These are phyloP conservation scores for Silurus lanzhouensis DNA, from an alignment of 2,797 vertebrate species.

Conservation along the genomic window DNA sequence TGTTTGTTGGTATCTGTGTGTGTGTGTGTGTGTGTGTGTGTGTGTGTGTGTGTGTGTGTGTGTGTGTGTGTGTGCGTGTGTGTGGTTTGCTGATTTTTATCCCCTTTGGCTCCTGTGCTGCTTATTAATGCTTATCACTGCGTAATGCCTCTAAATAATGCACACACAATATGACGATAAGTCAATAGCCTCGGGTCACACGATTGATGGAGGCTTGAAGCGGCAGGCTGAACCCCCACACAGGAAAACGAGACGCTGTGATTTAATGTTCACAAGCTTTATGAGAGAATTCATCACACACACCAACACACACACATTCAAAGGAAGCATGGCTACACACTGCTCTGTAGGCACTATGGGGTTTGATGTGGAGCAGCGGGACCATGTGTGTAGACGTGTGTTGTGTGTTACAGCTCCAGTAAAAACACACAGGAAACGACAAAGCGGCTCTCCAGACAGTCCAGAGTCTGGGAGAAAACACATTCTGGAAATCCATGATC, in stretches of 20 bases:
- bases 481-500: background rate
- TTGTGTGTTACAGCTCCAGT: background rate
- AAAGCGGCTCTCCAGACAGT: background rate
- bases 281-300: conserved; percentile 62
- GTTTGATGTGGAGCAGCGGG: background rate
- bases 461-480: background rate
- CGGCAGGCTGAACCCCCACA: conserved; percentile 58
- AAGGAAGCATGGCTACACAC: background rate
- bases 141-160: conserved; percentile 73
- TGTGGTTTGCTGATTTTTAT: conserved; percentile 40
- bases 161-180: conserved; percentile 76
- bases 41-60: conserved; percentile 13
- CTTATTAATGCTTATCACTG: conserved; percentile 74
- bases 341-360: conserved; percentile 5
- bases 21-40: conserved; percentile 4
- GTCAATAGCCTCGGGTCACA: conserved; percentile 67
- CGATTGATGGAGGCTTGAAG: conserved; percentile 69
- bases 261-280: conserved; percentile 67
- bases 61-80: conserved; percentile 15
- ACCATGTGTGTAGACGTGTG: background rate
- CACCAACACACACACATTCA: background rate
- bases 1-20: too few species aligned
- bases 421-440: background rate
- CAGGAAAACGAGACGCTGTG: conserved; percentile 67
- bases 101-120: conserved; percentile 66